A percentile compares a stretch with the other conserved stretches of the same genome.
Evolutionary conservation across 1,140 invertebrate genomes (phyloP).

Genomic region (Anoplolepis gracilipes): DNA sequence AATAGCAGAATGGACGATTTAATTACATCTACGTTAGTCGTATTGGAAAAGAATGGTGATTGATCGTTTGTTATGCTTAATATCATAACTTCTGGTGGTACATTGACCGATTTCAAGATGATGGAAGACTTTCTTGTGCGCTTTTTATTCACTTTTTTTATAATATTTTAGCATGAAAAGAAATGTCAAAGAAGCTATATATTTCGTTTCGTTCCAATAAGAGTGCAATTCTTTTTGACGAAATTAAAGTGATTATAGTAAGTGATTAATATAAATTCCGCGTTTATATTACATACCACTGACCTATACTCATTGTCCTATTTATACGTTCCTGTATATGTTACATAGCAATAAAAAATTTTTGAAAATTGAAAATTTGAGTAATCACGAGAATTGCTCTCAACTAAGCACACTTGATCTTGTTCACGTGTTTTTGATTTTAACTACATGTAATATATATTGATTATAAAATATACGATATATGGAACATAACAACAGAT

Average conservation of each 20-base stretch:
- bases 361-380: background rate
- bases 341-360: background rate
- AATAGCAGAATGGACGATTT: slow-evolving; percentile 18
- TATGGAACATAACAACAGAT: slow-evolving; percentile 3
- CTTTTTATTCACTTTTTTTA: background rate
- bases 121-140: slow-evolving; percentile 30
- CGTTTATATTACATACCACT: background rate
- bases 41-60: slow-evolving; percentile 45
- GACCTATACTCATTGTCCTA: background rate
- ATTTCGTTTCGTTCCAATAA: background rate
- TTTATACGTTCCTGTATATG: background rate
- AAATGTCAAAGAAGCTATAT: background rate
- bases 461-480: background rate
- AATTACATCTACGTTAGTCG: slow-evolving; percentile 48
- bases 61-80: slow-evolving; percentile 56
- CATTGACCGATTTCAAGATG: slow-evolving; percentile 47
- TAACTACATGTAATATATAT: background rate
- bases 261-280: background rate
- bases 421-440: slow-evolving; percentile 18
- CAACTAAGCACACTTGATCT: background rate
- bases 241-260: background rate
- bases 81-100: slow-evolving; percentile 40
- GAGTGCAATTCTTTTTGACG: background rate
- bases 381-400: slow-evolving; percentile 27
- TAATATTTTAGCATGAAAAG: background rate